Evolutionary conservation across 2,888 invertebrate genomes (phyloP), one percentile per base, ranked within the genome.

Genomic region (Encarsia formosa): DNA sequence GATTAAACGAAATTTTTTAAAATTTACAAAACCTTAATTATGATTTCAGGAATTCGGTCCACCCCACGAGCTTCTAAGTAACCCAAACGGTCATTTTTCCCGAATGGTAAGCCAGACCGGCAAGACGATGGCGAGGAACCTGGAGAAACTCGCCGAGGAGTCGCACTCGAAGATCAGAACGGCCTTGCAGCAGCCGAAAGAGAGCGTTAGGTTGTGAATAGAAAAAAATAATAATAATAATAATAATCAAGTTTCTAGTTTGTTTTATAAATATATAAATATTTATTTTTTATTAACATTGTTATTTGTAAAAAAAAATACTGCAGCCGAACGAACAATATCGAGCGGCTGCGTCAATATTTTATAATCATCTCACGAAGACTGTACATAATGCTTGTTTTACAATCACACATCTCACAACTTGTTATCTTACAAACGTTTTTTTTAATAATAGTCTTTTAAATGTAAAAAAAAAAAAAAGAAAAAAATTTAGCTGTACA

Each of bases 51-150:
- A 88, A 74, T 87, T 82, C 63, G 86, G 85, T 68, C 80, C 83
- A 63, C 88, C 88, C 0, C 77, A 85, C 68, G 75, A 79, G 52
- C 73, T 88, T 46, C 77, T 88, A 31, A 81, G 82, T 59, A 76
- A 79, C 2, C 60, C 67, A 0, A 75, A 81, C 4, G 82, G 87
- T 4, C 71, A 80, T 49, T 81, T 88, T 54, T 71, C 80, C 2
- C 80, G 81, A 65, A 87, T 88, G 87, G 83, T 88, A 1, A 79
- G 81, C 47, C 83, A 86, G 65, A 85, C 85, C 41, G 86, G 84
- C 56, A 78, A 77, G 23, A 76, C 74, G 56, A 81, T 81, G 77
- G 70, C 79, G 1, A 75, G 78, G 32, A 68, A 70, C 16, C 69
- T 83, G 11, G 71, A 71, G 15, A 69, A 72, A 51, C 72, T 79